Base-by-base conservation (phyloP, 1,140 invertebrate species). In the Galleria mellonella region DNA sequence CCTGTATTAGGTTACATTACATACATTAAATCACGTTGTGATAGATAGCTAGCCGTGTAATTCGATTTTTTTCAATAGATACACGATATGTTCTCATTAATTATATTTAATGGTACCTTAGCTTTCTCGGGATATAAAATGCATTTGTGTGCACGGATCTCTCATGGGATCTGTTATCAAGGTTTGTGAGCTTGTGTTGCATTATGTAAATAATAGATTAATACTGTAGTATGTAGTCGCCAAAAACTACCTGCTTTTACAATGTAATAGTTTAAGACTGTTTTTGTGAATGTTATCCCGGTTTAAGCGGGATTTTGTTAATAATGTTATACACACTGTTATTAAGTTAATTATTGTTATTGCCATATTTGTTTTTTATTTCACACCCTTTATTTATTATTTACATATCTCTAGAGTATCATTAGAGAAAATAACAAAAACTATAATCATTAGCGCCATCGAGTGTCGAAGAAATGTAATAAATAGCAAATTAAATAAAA, bases 281-380 rank as follows among this genome's bases (percentile, higher is more conserved):
- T 45, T 52, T 33, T 51, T 47, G 49, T 45, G 51, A 53, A 37
- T 55, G 42, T 32, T 47, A 32, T 51, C 42, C 58, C 51, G 32
- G 47, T 54, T 48, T 50, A 39, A 41, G 12, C 32, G 59, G 51
- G 47, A 51, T 9, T 48, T 49, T 53, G 51, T 62, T 62, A 45
- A 43, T 57, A 57, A 54, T 51, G 31, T 49, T 62, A 62, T 57
- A 46, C 17, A 23, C 31, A 38, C 42, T 37, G 35, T 54, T 53
- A 47, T 49, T 62, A 49, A 62, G 51, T 51, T 57, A 53, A 53
- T 54, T 39, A 37, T 42, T 42, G 36, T 14, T 44, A 36, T 12
- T 46, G 4, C 29, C 37, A 30, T n/a, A 31, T 35, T 32, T 23
- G 37, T 47, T 37, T 55, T 46, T 46, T 51, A 51, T 52, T 50